Evolutionary conservation across 2,113 vertebrate species (phyloP).

Genomic region (Speoplatyrhinus poulsoni): DNA sequence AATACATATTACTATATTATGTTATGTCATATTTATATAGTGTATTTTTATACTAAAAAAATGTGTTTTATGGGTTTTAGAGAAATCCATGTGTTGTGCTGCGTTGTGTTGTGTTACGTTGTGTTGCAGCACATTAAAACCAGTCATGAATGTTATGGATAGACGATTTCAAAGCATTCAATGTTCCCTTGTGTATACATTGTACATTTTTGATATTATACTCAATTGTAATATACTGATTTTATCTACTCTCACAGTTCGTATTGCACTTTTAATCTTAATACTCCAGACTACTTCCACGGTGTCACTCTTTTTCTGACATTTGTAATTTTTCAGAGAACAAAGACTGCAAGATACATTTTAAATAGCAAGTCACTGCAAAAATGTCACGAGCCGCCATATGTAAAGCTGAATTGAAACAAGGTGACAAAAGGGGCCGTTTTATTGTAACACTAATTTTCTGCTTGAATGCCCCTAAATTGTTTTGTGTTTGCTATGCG

Average conservation of each 20-base stretch:
- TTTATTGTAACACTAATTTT: neutral
- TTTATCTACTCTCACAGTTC: conserved; percentile 1
- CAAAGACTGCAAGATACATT: conserved; percentile 6
- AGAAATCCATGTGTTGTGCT: no score
- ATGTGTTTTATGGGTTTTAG: neutral
- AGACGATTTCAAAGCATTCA: conserved; percentile 33
- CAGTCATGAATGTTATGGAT: conserved; percentile 24
- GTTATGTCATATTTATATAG: neutral
- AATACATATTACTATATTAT: neutral
- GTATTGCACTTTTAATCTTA: neutral
- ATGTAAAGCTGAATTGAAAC: neutral
- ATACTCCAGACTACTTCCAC: neutral
- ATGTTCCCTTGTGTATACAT: conserved; percentile 26
- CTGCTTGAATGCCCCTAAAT: neutral
- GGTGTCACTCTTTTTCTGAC: neutral
- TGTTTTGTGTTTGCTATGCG: conserved; percentile 6
- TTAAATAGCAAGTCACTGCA: neutral
- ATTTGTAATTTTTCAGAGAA: neutral
- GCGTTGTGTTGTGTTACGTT: no score
- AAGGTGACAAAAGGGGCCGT: neutral
- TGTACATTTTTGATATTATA: conserved; percentile 21
- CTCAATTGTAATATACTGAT: neutral
- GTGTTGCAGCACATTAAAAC: neutral
- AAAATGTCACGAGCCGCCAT: no score
- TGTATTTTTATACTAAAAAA: conserved; percentile 1